Evolutionary conservation across 92 coral and sea anemone species (phyloP).

Genomic region (Ricordea florida): DNA sequence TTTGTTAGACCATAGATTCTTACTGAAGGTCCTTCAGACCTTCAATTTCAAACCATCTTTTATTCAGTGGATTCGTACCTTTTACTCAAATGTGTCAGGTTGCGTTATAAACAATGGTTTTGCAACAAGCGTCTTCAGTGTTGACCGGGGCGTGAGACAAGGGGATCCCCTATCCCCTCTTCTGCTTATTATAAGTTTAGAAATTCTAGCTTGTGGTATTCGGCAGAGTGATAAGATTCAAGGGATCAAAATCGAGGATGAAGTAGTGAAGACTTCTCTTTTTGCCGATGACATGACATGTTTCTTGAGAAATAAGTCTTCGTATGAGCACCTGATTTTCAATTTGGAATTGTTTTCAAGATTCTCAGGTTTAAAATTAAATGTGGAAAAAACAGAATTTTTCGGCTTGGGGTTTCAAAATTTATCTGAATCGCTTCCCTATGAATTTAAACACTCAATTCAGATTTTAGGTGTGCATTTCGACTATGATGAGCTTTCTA

Average conservation of each 20-base stretch:
- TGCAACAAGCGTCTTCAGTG: neutral
- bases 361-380: constrained; percentile 2
- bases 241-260: neutral
- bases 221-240: neutral
- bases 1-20: neutral
- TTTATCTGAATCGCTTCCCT: neutral
- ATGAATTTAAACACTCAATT: neutral
- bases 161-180: constrained; percentile 16
- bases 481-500: neutral
- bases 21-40: neutral
- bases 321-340: neutral
- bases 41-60: constrained; percentile 35
- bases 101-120: constrained; percentile 29
- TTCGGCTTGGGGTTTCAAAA: neutral
- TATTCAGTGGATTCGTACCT: constrained; percentile 16
- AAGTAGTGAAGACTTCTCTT: neutral
- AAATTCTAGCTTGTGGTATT: constrained; percentile 1
- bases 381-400: neutral
- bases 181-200: constrained; percentile 6
- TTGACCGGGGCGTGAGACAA: constrained; percentile 8
- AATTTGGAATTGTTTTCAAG: neutral
- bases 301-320: neutral
- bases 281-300: constrained; percentile 17
- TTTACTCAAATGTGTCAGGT: constrained; percentile 16
- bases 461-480: neutral